These are phyloP conservation scores for Drosophila buzzatii DNA, from an alignment of 2,888 invertebrate genomes.

Conservation along the genomic window DNA sequence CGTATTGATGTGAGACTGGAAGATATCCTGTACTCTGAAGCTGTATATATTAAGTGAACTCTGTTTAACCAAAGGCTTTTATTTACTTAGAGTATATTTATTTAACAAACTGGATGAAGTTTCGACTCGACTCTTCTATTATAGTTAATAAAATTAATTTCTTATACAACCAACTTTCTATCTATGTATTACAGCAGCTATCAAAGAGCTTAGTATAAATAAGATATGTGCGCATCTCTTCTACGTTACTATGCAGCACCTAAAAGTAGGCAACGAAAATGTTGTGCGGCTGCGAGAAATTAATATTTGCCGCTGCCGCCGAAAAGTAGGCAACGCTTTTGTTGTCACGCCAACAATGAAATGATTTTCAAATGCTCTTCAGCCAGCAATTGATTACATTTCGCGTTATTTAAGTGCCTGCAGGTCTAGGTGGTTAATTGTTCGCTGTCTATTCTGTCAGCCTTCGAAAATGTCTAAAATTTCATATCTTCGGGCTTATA, in stretches of 20 bases:
- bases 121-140: too few relatives aligned
- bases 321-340: constrained; percentile 38
- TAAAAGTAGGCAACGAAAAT: constrained; percentile 56
- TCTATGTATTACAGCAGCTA: constrained; percentile 26
- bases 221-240: constrained; percentile 23
- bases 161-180: fast-evolving
- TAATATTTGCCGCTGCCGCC: constrained; percentile 48
- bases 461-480: constrained; percentile 33
- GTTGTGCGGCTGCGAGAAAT: constrained; percentile 51
- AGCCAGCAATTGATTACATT: constrained; percentile 53
- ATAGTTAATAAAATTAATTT: too few relatives aligned
- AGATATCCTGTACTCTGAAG: not conserved
- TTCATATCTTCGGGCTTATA: constrained; percentile 38
- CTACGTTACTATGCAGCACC: constrained; percentile 43
- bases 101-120: too few relatives aligned
- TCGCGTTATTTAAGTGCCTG: constrained; percentile 46
- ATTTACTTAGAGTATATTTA: too few relatives aligned
- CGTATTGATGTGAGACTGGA: not conserved
- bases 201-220: constrained; percentile 53
- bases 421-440: constrained; percentile 32
- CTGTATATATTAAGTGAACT: too few relatives aligned
- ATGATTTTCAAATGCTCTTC: constrained; percentile 45
- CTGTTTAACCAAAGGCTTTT: too few relatives aligned
- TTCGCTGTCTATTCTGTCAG: constrained; percentile 1
- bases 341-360: constrained; percentile 53